Evolutionary conservation across 2,888 invertebrate genomes (phyloP).

Genomic region (Saturnia pavonia): DNA sequence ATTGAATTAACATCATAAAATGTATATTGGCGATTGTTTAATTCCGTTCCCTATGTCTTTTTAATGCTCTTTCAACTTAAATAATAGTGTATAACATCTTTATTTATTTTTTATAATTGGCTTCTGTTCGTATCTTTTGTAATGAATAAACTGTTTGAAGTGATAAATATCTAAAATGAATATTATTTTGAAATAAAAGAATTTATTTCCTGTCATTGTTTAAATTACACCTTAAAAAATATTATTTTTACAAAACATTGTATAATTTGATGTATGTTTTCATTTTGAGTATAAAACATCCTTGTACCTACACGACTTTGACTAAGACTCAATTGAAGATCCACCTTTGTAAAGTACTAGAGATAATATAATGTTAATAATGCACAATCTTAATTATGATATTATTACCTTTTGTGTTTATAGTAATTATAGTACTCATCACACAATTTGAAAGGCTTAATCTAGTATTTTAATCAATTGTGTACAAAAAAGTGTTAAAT

Average conservation of each 20-base stretch:
- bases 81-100: conserved; percentile 11
- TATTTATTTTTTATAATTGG: no score
- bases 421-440: no score
- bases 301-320: no score
- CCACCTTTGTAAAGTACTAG: not conserved
- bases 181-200: not conserved
- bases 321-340: no score
- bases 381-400: not conserved
- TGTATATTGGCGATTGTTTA: conserved; percentile 30
- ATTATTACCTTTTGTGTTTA: not conserved
- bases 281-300: no score
- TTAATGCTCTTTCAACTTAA: conserved; percentile 28
- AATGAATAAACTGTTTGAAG: not conserved
- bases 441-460: no score
- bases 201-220: not conserved
- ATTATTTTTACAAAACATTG: not conserved
- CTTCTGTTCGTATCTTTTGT: not conserved
- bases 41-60: conserved; percentile 27
- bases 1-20: conserved; percentile 34
- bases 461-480: no score
- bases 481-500: no score
- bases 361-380: not conserved
- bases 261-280: no score
- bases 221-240: not conserved
- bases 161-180: not conserved